Conservation (phyloP, 2,113 vertebrate genomes). For the Platysteira castanea region DNA sequence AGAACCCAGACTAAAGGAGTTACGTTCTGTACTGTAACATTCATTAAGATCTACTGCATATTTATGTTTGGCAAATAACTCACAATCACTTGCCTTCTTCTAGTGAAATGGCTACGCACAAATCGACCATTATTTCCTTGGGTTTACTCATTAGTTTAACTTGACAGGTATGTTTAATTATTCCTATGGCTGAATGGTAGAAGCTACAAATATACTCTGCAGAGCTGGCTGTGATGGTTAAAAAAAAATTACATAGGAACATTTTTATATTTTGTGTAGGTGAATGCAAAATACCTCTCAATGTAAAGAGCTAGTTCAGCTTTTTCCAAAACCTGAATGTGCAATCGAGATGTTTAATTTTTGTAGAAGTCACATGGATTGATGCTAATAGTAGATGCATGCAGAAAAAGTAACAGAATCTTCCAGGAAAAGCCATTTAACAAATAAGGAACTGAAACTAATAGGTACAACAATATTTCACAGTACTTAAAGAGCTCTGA, state of each 20-base stretch:
- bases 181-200: neutral
- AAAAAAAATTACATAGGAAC: neutral
- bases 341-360: slow-evolving; percentile 1
- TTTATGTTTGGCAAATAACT: slow-evolving; percentile 2
- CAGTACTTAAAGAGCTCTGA: neutral
- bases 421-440: slow-evolving; percentile 32
- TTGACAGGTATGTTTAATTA: neutral
- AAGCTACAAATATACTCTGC: neutral
- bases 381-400: neutral
- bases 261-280: neutral
- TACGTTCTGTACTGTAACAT: neutral
- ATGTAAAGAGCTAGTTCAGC: slow-evolving; percentile 7
- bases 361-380: neutral
- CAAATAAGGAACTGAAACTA: slow-evolving; percentile 12
- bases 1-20: neutral
- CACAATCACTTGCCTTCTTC: neutral
- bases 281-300: neutral
- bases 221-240: neutral
- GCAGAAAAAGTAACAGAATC: neutral
- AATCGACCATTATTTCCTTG: slow-evolving; percentile 12
- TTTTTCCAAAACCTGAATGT: slow-evolving; percentile 27
- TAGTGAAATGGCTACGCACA: neutral
- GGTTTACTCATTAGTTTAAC: slow-evolving; percentile 21
- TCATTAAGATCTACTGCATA: neutral
- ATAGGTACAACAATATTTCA: neutral